Percentiles rank a stretch among this genome's conserved stretches.
These are phyloP conservation scores for Drosophila macrospina DNA, from an alignment of 2,888 invertebrate genomes.

Conservation along the genomic window DNA sequence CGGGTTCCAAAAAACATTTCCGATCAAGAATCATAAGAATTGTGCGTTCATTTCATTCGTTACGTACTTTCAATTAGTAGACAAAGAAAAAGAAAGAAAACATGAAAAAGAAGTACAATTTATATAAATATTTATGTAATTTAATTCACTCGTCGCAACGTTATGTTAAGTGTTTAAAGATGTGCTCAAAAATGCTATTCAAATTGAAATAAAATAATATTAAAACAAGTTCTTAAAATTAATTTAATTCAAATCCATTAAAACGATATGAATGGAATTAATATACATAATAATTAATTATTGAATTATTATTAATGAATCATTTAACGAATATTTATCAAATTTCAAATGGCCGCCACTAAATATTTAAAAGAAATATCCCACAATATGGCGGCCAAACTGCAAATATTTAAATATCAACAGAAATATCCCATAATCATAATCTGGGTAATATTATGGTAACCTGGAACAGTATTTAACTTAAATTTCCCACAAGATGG, in stretches of 20 bases:
- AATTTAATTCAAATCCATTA: slow-evolving; percentile 3
- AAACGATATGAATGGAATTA: not conserved
- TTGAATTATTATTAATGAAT: not conserved
- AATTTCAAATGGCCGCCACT: not conserved
- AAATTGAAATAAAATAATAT: slow-evolving; percentile 21
- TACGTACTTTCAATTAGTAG: slow-evolving; percentile 37
- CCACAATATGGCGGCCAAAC: not conserved
- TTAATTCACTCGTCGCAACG: slow-evolving; percentile 36
- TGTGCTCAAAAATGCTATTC: slow-evolving; percentile 49
- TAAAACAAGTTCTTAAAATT: slow-evolving; percentile 13
- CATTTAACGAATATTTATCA: not conserved
- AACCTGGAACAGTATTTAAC: not conserved
- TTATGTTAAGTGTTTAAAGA: slow-evolving; percentile 48
- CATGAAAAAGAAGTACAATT: slow-evolving; percentile 58
- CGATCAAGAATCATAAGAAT: slow-evolving; percentile 24
- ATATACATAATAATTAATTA: not conserved
- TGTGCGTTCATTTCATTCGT: slow-evolving; percentile 37
- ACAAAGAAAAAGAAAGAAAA: not conserved
- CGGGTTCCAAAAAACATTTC: slow-evolving; percentile 48
- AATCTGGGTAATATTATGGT: not conserved
- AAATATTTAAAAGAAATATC: not conserved
- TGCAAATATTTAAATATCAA: not conserved
- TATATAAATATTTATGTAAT: slow-evolving; percentile 59
- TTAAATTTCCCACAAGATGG: not conserved
- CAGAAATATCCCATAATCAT: not conserved